phyloP scores from a whole-genome alignment of 2,113 vertebrate species.

The Suncus etruscus region DNA sequence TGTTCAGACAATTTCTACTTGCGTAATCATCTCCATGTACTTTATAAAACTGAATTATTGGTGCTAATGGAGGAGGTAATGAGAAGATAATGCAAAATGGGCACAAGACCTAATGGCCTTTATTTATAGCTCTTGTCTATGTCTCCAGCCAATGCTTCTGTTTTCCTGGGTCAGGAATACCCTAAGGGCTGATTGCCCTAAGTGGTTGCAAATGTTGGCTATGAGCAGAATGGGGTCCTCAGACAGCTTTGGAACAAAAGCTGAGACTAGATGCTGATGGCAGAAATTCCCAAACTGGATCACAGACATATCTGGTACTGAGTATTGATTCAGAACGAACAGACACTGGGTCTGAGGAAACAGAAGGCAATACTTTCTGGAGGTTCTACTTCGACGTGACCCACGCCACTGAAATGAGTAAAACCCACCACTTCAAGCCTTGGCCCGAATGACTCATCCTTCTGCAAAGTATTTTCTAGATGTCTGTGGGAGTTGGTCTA shows the following conservation, averaged over 20 bases:
- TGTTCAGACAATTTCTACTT: not conserved
- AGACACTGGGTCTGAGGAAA: not conserved
- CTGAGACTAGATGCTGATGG: not conserved
- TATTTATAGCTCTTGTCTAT: not conserved
- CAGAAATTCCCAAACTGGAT: not conserved
- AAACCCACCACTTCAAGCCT: not conserved
- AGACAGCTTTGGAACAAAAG: not conserved
- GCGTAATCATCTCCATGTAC: rapidly evolving
- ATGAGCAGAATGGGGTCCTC: not conserved
- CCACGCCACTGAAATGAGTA: not conserved
- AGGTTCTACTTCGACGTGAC: not conserved
- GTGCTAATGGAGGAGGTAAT: conserved; percentile 28
- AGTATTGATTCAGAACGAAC: not conserved
- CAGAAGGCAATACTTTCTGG: not conserved
- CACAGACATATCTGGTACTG: not conserved
- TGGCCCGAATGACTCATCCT: not conserved
- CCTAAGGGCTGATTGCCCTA: rapidly evolving
- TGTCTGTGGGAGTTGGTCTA: conserved; percentile 15
- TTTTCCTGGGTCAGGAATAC: not conserved
- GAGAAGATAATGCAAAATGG: not conserved
- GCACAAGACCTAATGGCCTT: not conserved
- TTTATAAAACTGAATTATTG: conserved; percentile 26
- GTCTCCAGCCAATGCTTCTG: not conserved
- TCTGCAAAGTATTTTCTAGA: not conserved
- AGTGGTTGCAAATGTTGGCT: too few relatives aligned